Evolutionary conservation across 2,797 vertebrate species (phyloP).

Genomic region (Enteromius afrohamiltoni): DNA sequence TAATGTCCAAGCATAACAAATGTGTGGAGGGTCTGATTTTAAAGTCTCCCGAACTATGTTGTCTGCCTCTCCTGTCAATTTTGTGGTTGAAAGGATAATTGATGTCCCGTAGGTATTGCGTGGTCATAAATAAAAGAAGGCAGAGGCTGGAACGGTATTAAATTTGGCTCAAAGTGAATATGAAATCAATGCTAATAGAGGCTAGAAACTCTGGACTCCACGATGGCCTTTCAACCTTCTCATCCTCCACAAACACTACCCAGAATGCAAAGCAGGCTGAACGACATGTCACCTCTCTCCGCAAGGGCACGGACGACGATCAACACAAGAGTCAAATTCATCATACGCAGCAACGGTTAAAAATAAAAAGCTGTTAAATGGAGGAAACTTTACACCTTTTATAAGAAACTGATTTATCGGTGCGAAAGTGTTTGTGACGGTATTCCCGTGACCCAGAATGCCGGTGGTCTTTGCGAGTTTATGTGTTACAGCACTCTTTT

Average conservation of each 20-base stretch:
- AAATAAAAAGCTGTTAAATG: conserved; percentile 68
- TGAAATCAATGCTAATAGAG: conserved; percentile 73
- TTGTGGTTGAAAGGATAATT: conserved; percentile 67
- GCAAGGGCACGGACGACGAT: conserved; percentile 50
- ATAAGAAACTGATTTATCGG: conserved; percentile 65
- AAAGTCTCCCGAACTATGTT: conserved; percentile 40
- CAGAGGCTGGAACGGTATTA: conserved; percentile 61
- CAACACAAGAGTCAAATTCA: conserved; percentile 70
- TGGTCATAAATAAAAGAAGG: conserved; percentile 77
- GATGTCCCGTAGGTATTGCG: conserved; percentile 63
- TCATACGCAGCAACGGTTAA: conserved; percentile 64
- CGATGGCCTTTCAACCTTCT: conserved; percentile 66
- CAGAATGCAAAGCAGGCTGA: conserved; percentile 60
- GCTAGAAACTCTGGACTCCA: conserved; percentile 54
- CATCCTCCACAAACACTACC: conserved; percentile 58
- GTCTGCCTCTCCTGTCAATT: conserved; percentile 41
- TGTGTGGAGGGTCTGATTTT: conserved; percentile 35
- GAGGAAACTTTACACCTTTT: conserved; percentile 69
- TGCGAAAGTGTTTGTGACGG: conserved; percentile 36
- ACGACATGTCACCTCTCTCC: conserved; percentile 50
- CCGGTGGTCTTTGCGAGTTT: conserved; percentile 41
- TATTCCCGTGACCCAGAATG: conserved; percentile 7
- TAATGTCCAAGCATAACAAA: conserved; percentile 40
- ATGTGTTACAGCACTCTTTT: conserved; percentile 2
- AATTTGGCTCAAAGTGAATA: conserved; percentile 61